These are phyloP conservation scores for Lampris megalopsis DNA, from an alignment of 2,113 vertebrate species.

Conservation along the genomic window DNA sequence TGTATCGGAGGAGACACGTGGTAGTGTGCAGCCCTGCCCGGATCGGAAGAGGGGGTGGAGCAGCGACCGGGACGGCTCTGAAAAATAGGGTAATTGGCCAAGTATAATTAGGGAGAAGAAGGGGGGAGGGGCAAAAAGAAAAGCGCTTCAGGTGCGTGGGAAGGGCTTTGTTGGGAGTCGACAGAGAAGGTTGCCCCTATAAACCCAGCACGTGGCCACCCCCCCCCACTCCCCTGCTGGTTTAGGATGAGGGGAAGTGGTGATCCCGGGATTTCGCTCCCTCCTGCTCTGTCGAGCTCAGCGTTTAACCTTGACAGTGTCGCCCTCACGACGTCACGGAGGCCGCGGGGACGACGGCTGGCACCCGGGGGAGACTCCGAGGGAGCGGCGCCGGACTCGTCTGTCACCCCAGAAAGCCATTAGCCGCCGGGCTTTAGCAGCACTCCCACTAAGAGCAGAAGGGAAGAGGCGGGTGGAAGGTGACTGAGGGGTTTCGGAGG, in stretches of 20 bases:
- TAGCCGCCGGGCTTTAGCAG: conserved; percentile 6
- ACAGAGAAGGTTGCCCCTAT: conserved; percentile 67
- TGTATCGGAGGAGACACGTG: too few relatives aligned
- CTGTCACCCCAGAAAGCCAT: conserved; percentile 27
- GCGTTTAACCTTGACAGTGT: conserved; percentile 70
- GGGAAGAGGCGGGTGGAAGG: conserved; percentile 17
- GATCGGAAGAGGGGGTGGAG: too few relatives aligned
- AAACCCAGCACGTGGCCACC: conserved; percentile 60
- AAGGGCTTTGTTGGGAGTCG: conserved; percentile 62
- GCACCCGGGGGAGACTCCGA: not conserved
- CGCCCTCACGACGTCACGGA: conserved; percentile 38
- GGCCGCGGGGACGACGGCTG: conserved; percentile 11
- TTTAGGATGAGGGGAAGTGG: conserved; percentile 68
- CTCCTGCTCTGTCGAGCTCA: conserved; percentile 49
- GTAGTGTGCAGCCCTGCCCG: too few relatives aligned
- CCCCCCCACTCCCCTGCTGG: conserved; percentile 51
- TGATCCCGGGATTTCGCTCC: conserved; percentile 68
- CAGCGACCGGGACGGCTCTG: too few relatives aligned
- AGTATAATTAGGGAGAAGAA: too few relatives aligned
- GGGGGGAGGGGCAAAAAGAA: too few relatives aligned
- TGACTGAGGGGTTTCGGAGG: not conserved
- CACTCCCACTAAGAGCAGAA: conserved; percentile 18
- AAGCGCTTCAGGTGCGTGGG: conserved; percentile 37
- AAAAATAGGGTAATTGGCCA: too few relatives aligned
- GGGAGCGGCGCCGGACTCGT: conserved; percentile 32